Evolutionary conservation across 2,797 vertebrate genomes (phyloP).

Genomic region (Craterocephalus amniculus): DNA sequence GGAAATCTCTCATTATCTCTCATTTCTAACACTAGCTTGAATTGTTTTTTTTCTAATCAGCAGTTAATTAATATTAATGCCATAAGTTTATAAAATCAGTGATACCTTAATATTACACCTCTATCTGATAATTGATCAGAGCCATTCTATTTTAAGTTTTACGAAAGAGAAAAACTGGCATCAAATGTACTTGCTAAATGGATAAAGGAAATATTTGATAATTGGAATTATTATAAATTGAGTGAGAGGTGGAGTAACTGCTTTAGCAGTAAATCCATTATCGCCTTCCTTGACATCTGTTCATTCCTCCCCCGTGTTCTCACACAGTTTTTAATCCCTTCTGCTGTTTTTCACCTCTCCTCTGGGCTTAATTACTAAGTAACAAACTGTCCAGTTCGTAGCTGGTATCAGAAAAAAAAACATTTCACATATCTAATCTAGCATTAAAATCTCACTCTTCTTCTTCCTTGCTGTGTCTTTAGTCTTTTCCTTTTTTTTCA

Average conservation of each 20-base stretch:
- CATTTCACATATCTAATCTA: conserved; percentile 19
- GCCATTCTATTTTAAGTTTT: too few species aligned
- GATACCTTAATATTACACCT: background rate
- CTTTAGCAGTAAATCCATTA: background rate
- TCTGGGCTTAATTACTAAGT: conserved; percentile 40
- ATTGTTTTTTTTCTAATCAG: fast-evolving
- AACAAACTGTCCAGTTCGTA: conserved; percentile 35
- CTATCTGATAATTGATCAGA: background rate
- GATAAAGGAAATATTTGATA: background rate
- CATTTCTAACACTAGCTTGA: background rate
- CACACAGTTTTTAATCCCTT: background rate
- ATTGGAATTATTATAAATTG: background rate
- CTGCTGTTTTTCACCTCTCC: conserved; percentile 15
- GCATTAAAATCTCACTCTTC: background rate
- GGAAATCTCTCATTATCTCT: background rate
- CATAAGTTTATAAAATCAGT: background rate
- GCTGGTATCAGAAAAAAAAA: conserved; percentile 25
- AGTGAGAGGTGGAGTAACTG: background rate
- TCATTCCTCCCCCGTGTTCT: background rate
- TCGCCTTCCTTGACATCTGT: background rate
- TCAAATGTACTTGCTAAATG: background rate
- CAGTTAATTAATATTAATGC: fast-evolving
- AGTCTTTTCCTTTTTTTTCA: background rate
- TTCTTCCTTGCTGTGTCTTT: background rate
- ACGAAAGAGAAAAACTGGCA: background rate